These are phyloP conservation scores for Suricata suricatta DNA, from an alignment of 2,113 vertebrate species.

Conservation along the genomic window DNA sequence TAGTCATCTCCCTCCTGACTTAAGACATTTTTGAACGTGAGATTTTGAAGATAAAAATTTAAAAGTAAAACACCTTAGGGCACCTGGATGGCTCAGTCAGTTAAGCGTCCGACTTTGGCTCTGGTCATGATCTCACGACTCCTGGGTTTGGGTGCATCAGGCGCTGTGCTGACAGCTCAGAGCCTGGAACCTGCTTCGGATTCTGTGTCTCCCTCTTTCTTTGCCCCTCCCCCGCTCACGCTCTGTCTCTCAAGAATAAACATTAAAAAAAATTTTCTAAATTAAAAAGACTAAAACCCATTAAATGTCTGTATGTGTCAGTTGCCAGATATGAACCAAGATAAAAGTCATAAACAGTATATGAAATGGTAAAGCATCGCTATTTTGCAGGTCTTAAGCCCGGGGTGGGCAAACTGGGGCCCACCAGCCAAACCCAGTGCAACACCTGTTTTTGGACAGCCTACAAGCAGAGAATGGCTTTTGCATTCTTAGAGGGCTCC, in stretches of 20 bases:
- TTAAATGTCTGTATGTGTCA: background rate
- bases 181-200: too few relatives aligned
- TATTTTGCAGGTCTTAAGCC: background rate
- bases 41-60: slow-evolving; percentile 40
- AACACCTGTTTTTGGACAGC: background rate
- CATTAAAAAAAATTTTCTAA: too few relatives aligned
- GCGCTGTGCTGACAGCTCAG: too few relatives aligned
- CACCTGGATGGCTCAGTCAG: too few relatives aligned
- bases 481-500: background rate
- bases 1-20: background rate
- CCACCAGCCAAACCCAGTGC: background rate
- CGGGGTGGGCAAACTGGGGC: background rate
- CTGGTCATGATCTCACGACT: too few relatives aligned
- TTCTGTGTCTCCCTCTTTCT: too few relatives aligned
- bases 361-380: background rate
- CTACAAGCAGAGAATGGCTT: background rate
- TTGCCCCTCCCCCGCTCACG: too few relatives aligned
- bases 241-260: too few relatives aligned
- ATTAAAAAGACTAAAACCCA: background rate
- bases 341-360: background rate
- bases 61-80: background rate
- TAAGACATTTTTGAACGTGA: background rate
- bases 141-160: too few relatives aligned
- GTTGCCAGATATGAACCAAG: background rate
- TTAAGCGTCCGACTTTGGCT: too few relatives aligned